Percentiles rank a stretch among this genome's conserved stretches.
Conservation (phyloP, 1,140 invertebrate genomes). For the Drosophila pseudoananassae region DNA sequence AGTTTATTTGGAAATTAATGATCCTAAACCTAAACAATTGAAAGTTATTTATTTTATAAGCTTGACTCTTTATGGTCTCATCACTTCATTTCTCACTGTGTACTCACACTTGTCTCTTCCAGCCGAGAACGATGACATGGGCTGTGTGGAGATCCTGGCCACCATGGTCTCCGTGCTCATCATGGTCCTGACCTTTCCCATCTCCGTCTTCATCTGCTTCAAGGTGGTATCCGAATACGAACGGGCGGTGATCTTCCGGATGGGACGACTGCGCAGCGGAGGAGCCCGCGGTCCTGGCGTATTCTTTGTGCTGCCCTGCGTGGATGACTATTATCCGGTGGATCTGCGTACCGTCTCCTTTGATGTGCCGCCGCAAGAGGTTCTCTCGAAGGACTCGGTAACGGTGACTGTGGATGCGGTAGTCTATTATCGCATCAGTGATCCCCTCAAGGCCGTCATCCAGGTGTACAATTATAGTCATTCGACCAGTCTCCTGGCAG, state of each 20-base stretch:
- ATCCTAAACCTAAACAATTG: neutral
- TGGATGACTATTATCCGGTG: constrained; percentile 95
- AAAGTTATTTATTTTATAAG: too few relatives aligned
- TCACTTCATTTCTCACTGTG: neutral
- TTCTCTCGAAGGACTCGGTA: constrained; percentile 96
- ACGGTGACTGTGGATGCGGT: constrained; percentile 97
- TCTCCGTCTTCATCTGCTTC: constrained; percentile 93
- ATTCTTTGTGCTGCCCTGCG: constrained; percentile 95
- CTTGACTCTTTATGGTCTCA: too few relatives aligned
- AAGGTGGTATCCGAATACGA: constrained; percentile 92
- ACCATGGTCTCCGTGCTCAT: constrained; percentile 91
- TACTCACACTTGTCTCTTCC: constrained; percentile 9
- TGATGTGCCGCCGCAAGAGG: constrained; percentile 87
- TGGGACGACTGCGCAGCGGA: constrained; percentile 89
- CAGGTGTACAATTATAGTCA: constrained; percentile 92
- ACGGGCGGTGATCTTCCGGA: constrained; percentile 94
- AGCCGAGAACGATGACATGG: constrained; percentile 86
- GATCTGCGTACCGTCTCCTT: constrained; percentile 90
- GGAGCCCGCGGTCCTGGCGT: constrained; percentile 89
- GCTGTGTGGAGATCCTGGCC: constrained; percentile 92
- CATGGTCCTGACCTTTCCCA: constrained; percentile 92
- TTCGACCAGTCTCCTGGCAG: constrained; percentile 93
- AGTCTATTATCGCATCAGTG: constrained; percentile 93
- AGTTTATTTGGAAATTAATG: neutral
- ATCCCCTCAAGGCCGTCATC: constrained; percentile 92